A percentile compares a stretch with the other conserved stretches of the same genome.
Conservation (phyloP, 37 sponge, comb jelly and placozoan genomes). For the Chondrilla cf. caribensis region DNA sequence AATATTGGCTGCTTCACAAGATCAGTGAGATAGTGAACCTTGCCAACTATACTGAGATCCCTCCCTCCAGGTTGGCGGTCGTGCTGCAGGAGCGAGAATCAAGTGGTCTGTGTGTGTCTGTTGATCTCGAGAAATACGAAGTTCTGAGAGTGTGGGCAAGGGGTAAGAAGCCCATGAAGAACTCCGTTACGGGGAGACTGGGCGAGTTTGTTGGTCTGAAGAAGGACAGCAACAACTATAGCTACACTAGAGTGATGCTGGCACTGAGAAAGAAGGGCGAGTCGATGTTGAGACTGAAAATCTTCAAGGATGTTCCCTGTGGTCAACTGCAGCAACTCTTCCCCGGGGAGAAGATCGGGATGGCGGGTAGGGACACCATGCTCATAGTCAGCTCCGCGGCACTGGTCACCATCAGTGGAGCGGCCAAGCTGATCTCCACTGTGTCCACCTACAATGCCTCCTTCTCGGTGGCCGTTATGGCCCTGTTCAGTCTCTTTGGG, state of each 20-base stretch:
- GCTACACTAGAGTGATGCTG: conserved; percentile 73
- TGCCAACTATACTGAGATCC: conserved; percentile 79
- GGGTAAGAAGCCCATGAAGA: conserved; percentile 28
- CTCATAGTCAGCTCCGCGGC: conserved; percentile 51
- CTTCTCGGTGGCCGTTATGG: conserved; percentile 12
- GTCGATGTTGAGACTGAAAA: conserved; percentile 63
- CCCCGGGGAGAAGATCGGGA: conserved; percentile 80
- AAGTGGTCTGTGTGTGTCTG: conserved; percentile 61
- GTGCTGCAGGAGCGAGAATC: conserved; percentile 56
- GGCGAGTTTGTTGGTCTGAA: neutral
- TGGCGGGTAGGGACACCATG: conserved; percentile 59
- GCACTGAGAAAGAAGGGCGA: conserved; percentile 59
- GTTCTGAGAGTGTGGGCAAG: conserved; percentile 67
- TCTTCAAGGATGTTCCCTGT: conserved; percentile 78
- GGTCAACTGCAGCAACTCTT: conserved; percentile 71
- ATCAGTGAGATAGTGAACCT: conserved; percentile 55
- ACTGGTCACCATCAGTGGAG: conserved; percentile 21
- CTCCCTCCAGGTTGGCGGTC: conserved; percentile 13
- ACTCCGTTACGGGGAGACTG: neutral
- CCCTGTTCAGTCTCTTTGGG: conserved; percentile 38
- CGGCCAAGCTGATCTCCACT: conserved; percentile 16
- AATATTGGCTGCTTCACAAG: conserved; percentile 71
- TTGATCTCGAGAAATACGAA: conserved; percentile 56
- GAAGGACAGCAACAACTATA: neutral
- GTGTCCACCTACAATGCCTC: neutral